These are phyloP conservation scores for Rhagophthalmus giganteus DNA, from an alignment of 2,888 invertebrate species.

Conservation along the genomic window DNA sequence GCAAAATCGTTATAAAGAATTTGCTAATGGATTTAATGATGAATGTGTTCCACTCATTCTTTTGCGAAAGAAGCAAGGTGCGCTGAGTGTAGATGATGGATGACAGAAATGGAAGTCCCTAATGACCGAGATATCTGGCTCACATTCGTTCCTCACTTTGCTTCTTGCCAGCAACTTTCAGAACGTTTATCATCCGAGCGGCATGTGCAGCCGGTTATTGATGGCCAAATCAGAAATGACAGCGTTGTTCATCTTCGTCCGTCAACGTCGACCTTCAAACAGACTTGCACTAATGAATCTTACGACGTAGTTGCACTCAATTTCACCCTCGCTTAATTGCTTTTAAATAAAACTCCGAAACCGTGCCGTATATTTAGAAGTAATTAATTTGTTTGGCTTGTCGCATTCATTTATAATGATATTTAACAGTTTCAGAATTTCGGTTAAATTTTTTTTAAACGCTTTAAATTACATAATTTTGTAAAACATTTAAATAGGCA, in stretches of 20 bases:
- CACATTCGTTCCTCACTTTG: slow-evolving; percentile 45
- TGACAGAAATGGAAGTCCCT: slow-evolving; percentile 51
- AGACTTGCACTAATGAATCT: slow-evolving; percentile 47
- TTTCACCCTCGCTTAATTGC: slow-evolving; percentile 24
- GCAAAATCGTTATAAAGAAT: slow-evolving; percentile 26
- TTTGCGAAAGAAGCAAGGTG: slow-evolving; percentile 37
- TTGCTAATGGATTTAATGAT: slow-evolving; percentile 39
- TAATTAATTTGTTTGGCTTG: background rate
- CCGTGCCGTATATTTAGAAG: background rate
- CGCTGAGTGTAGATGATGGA: slow-evolving; percentile 46
- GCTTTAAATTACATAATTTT: background rate
- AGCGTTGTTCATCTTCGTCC: slow-evolving; percentile 54
- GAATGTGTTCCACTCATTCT: slow-evolving; percentile 37
- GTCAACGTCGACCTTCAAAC: slow-evolving; percentile 45
- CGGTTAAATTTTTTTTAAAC: background rate
- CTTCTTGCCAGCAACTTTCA: slow-evolving; percentile 48
- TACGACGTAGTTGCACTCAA: slow-evolving; percentile 42
- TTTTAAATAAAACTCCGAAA: slow-evolving; percentile 5
- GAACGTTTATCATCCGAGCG: slow-evolving; percentile 50
- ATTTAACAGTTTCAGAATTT: too few species aligned
- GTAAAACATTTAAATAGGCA: too few species aligned
- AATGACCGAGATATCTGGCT: slow-evolving; percentile 52
- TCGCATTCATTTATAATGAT: too few species aligned
- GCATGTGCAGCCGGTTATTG: slow-evolving; percentile 51
- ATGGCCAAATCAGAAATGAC: slow-evolving; percentile 55